Conservation (phyloP, 2,113 vertebrate genomes). For the Orcinus orca region DNA sequence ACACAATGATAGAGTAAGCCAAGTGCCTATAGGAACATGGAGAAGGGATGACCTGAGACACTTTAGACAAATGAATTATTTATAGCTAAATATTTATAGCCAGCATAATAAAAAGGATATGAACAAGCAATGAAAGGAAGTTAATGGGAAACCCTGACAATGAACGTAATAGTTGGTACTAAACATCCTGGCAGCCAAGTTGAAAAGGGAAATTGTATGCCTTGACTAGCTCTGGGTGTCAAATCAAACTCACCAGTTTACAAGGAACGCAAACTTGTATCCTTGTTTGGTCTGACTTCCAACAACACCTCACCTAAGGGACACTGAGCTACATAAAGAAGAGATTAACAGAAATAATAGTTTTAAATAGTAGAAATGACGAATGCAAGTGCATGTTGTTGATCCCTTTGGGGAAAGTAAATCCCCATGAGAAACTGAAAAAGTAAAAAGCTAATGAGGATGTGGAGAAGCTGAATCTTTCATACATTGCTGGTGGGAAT, state of each 20-base stretch:
- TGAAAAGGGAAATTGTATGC: neutral
- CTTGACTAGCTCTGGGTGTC: neutral
- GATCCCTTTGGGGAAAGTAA: neutral
- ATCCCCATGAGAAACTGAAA: neutral
- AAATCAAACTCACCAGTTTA: neutral
- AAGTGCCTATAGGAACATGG: neutral
- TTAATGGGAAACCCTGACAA: neutral
- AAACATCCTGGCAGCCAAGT: neutral
- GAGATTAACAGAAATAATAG: neutral
- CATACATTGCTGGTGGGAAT: neutral
- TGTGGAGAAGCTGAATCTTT: neutral
- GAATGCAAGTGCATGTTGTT: neutral
- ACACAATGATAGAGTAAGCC: neutral
- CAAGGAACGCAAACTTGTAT: neutral
- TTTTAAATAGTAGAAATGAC: neutral
- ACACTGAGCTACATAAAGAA: neutral
- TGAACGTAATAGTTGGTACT: too few relatives aligned
- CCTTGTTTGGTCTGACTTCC: neutral
- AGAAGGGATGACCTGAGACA: neutral
- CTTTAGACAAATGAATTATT: neutral
- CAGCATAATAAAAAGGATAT: neutral
- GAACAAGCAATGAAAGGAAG: neutral
- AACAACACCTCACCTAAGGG: neutral
- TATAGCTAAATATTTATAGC: neutral
- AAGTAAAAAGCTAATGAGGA: neutral